Evolutionary conservation across 1,140 invertebrate species (phyloP), one percentile per base, ranked within the genome.

Genomic region (Trichonephila clavata): DNA sequence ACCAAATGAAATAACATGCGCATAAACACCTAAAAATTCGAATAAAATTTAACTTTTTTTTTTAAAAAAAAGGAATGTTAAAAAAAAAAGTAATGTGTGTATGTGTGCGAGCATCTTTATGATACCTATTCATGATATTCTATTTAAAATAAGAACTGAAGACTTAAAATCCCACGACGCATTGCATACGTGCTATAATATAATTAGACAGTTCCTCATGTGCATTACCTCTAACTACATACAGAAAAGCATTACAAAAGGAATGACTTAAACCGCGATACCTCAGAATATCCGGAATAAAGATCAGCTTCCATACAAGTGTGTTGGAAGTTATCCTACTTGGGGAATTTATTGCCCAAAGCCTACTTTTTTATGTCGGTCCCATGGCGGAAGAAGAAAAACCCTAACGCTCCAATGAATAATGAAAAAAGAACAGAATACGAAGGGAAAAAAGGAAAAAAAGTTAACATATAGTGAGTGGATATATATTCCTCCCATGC

Each of bases 301-400:
- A 92, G 81, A 92, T 84, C 90, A 92, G 39, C 32, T 81, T 20
- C 50, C 18, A 32, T 57, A 68, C 90, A 92, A 92, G 81, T 92
- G 90, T 84, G 77, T 84, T 83, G 59, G 90, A 92, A 92, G 77
- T 92, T 83, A 92, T 83, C 80, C 80, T 84, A 65, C 90, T 65
- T 68, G 77, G 90, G 77, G 81, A 92, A 92, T 92, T 92, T 92
- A 92, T 92, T 84, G 90, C 81, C 71, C 90, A 63, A 84, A 84
- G 90, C 77, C 59, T 43, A 84, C 43, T 92, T 92, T 83, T 91
- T 92, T 83, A 84, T 84, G 81, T 84, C 13, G 77, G 60, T 92
- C 81, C 90, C 90, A 84, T 20, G 89, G 50, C 63, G 71, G 57
- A 84, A 63, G 32, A 65, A 92, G 61, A 92, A 92, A 91, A 84